Percentiles rank a stretch among this genome's conserved stretches.
phyloP scores from a whole-genome alignment of 2,888 invertebrate species.

The Azorinus chamasolen region DNA sequence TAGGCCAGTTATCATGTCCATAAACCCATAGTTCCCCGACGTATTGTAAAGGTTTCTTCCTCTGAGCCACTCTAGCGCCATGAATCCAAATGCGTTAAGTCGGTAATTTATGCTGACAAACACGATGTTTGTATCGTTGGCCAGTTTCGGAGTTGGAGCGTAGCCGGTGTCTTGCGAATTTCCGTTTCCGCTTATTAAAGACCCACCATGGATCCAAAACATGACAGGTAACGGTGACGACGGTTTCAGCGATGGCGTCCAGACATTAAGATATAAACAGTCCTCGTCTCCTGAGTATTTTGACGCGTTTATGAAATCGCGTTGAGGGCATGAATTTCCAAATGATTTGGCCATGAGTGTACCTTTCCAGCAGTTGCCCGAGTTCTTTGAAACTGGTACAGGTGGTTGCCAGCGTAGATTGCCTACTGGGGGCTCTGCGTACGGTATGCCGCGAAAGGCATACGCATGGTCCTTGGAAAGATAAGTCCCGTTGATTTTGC shows the following conservation, averaged over 20 bases:
- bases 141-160: constrained; percentile 91
- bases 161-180: constrained; percentile 59
- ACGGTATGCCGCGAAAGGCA: too few relatives aligned
- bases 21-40: constrained; percentile 78
- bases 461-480: too few relatives aligned
- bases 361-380: neutral
- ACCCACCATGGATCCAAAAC: constrained; percentile 83
- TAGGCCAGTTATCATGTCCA: constrained; percentile 75
- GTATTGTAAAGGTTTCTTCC: constrained; percentile 52
- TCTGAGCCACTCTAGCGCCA: constrained; percentile 88
- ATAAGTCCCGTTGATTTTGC: too few relatives aligned
- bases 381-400: too few relatives aligned
- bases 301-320: constrained; percentile 8
- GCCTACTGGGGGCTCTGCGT: too few relatives aligned
- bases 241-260: constrained; percentile 78
- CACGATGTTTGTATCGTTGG: constrained; percentile 92
- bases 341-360: neutral
- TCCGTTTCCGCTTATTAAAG: constrained; percentile 63
- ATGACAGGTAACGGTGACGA: constrained; percentile 75
- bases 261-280: constrained; percentile 81
- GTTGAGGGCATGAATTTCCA: constrained; percentile 61
- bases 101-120: constrained; percentile 96
- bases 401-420: too few relatives aligned
- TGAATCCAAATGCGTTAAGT: constrained; percentile 91
- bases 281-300: constrained; percentile 73